Evolutionary conservation across 2,888 invertebrate species (phyloP), one percentile per base, ranked within the genome.

Genomic region (Spisula solida): DNA sequence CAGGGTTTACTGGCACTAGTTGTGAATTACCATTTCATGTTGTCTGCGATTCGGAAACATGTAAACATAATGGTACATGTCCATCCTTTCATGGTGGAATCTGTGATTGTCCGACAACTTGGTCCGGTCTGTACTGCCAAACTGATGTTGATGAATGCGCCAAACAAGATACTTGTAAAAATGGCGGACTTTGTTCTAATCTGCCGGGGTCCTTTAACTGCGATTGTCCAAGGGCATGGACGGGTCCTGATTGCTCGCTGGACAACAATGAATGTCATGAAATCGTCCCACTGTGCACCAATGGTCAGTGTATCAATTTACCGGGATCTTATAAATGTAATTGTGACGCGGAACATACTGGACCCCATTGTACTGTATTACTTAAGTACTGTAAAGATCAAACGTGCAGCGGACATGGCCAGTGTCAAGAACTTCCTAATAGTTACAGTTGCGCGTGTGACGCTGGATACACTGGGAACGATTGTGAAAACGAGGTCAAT

Each of bases 131-230:
- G 60, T 90, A 87, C 0, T 88, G 91, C 83, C 91, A 92, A 79
- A 51, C 70, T 31, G 94, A 94, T 86, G 87, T 94, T 8, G 89
- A 94, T 88, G 94, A 94, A 88, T 94, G 94, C 85, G 81, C 80
- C 10, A 87, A 89, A n/a, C 55, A 87, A 60, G 75, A 75, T 75
- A 90, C 92, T 2, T 94, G 94, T 88, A 81, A 91, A 41, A 89
- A 94, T 41, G 85, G 85, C 16, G 90, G 86, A 10, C 56, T 85
- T 6, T 93, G 93, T 79, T 51, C 48, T 12, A 92, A 93, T 75
- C n/a, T 81, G 14, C 81, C 86, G 0, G 92, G 92, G 18, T 91
- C 85, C 0, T 95, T 92, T 88, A 47, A 51, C 16, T 95, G 95
- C 84, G 82, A 87, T 25, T 92, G 92, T 84, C 55, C 80, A 25